These are phyloP conservation scores for Rugalucina vietnamica DNA, from an alignment of 2,888 invertebrate genomes.

Conservation along the genomic window DNA sequence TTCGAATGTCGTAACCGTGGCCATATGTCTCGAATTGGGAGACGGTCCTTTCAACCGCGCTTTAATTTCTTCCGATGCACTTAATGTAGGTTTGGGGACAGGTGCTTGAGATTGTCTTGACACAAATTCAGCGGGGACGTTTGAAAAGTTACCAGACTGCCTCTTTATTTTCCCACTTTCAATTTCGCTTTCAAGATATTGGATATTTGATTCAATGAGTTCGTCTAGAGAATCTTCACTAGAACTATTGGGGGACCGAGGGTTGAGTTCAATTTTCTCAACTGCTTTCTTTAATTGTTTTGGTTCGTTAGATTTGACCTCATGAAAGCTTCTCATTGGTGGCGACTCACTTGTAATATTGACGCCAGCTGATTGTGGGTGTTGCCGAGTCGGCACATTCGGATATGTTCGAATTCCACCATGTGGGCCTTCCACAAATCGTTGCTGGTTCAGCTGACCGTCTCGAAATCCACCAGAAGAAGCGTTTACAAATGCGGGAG, in stretches of 20 bases:
- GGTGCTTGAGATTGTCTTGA: neutral
- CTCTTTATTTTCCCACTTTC: slow-evolving; percentile 70
- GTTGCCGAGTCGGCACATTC: neutral
- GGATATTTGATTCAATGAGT: slow-evolving; percentile 78
- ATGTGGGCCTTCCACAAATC: neutral
- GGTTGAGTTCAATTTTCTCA: slow-evolving; percentile 62
- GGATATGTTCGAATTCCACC: slow-evolving; percentile 10
- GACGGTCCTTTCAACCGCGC: neutral
- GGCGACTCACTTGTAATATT: slow-evolving; percentile 58
- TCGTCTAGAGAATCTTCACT: slow-evolving; percentile 79
- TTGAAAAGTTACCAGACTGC: slow-evolving; percentile 56
- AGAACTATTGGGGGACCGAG: slow-evolving; percentile 67
- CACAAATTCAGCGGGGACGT: neutral
- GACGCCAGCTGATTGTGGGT: neutral
- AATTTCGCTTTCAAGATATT: slow-evolving; percentile 77
- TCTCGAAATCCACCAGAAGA: neutral
- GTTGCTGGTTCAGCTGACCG: neutral
- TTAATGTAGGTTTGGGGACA: neutral
- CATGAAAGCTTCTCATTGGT: slow-evolving; percentile 60
- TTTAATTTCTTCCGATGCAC: slow-evolving; percentile 11
- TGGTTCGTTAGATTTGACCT: slow-evolving; percentile 62
- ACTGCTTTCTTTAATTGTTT: slow-evolving; percentile 61
- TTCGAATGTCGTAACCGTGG: neutral
- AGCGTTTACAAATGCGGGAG: neutral
- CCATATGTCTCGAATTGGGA: neutral